phyloP scores from a whole-genome alignment of 2,113 vertebrate species.

The Galemys pyrenaicus region DNA sequence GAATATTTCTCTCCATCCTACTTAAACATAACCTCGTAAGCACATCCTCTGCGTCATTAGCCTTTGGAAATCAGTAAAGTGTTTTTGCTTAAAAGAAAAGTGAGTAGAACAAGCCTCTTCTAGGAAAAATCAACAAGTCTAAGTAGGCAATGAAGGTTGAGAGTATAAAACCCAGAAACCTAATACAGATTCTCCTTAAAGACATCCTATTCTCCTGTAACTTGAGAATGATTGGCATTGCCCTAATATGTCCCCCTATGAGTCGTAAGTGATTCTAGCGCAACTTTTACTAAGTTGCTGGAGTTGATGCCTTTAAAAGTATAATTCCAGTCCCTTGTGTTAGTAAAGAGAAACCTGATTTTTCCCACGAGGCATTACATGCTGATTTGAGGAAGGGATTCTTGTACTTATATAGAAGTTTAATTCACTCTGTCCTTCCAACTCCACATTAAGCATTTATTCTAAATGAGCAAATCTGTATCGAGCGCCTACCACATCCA shows the following conservation, averaged over 20 bases:
- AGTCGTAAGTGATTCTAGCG: background rate
- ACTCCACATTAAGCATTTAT: background rate
- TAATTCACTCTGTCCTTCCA: background rate
- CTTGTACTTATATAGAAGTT: background rate
- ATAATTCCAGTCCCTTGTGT: background rate
- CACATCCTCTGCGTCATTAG: background rate
- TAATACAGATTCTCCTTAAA: constrained; percentile 35
- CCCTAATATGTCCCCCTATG: background rate
- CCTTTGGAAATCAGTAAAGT: constrained; percentile 26
- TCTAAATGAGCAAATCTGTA: background rate
- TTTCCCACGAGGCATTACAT: background rate
- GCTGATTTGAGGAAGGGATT: background rate
- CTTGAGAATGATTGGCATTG: background rate
- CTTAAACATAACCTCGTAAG: constrained; percentile 8
- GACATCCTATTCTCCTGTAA: background rate
- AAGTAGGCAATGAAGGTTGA: background rate
- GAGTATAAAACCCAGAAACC: constrained; percentile 21
- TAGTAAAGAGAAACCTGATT: background rate
- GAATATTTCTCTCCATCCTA: constrained; percentile 17
- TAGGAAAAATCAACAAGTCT: constrained; percentile 23
- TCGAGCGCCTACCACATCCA: background rate
- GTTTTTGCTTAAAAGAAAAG: constrained; percentile 36
- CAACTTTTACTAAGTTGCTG: background rate
- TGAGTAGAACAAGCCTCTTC: constrained; percentile 47
- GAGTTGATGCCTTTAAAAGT: background rate